These are phyloP conservation scores for human DNA, from an alignment of 2,113 vertebrate genomes.

Conservation along the genomic window GRCh38 chr1:10103001-10103500, in stretches of 20 bases:
- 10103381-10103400: not conserved
- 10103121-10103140: not conserved
- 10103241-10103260: not conserved
- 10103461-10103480: not conserved
- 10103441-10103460: not conserved
- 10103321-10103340: not conserved
- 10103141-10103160: fast-evolving
- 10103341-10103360: not conserved
- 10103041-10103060: slow-evolving; percentile 96
- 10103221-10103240: not conserved
- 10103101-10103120: fast-evolving
- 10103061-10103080: slow-evolving; percentile 95
- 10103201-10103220: not conserved
- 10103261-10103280: not conserved
- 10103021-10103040: slow-evolving; percentile 97
- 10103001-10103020: slow-evolving; percentile 99
- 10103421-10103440: not conserved
- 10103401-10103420: not conserved
- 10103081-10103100: slow-evolving; percentile 92
- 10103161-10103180: not conserved
- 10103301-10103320: not conserved
- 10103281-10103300: not conserved
- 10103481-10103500: not conserved
- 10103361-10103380: not conserved
- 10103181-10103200: not conserved